phyloP scores from a whole-genome alignment of 2,113 vertebrate genomes.

The Arenaria interpres region DNA sequence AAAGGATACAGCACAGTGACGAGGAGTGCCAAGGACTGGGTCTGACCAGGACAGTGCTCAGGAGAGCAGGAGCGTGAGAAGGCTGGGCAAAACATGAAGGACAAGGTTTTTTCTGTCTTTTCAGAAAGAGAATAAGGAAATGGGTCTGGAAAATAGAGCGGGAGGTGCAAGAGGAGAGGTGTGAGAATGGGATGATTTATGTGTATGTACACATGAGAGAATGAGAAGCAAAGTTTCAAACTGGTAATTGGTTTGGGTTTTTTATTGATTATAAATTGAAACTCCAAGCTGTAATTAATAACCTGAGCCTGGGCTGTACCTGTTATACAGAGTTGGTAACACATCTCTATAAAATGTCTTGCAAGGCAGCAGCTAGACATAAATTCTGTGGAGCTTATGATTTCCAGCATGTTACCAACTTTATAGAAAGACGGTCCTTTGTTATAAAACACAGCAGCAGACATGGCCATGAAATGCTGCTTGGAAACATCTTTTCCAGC shows the following conservation, averaged over 20 bases:
- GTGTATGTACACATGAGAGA: background rate
- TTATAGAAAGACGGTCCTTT: background rate
- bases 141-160: background rate
- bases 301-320: background rate
- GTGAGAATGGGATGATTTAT: constrained; percentile 7
- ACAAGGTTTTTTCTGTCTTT: background rate
- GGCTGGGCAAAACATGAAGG: background rate
- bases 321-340: background rate
- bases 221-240: constrained; percentile 21
- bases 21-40: background rate
- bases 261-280: constrained; percentile 49
- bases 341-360: constrained; percentile 39
- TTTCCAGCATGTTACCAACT: background rate
- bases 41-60: background rate
- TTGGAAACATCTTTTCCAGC: background rate
- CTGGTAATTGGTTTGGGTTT: constrained; percentile 21
- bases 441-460: background rate
- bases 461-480: background rate
- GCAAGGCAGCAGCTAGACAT: background rate
- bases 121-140: background rate
- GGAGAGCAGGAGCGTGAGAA: background rate
- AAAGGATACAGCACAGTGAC: background rate
- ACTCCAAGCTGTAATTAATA: constrained; percentile 43
- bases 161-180: background rate
- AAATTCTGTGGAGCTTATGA: constrained; percentile 21